These are phyloP conservation scores for Xenops minutus DNA, from an alignment of 2,797 vertebrate species.

Conservation along the genomic window DNA sequence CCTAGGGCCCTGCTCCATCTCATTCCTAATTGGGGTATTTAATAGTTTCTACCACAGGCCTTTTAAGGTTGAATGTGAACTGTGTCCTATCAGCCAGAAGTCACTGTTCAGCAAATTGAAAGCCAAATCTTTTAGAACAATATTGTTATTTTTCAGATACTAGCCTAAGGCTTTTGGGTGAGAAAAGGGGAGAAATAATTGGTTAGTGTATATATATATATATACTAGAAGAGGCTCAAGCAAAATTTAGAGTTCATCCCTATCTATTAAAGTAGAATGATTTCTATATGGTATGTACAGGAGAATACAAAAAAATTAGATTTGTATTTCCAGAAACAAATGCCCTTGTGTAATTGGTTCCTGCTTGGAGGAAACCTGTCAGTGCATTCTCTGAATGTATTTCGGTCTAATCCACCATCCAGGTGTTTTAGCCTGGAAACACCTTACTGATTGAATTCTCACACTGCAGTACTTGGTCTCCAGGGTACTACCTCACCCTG, in stretches of 20 bases:
- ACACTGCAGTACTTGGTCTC: neutral
- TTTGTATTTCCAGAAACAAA: slow-evolving; percentile 20
- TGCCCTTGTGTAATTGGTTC: neutral
- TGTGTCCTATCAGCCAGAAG: slow-evolving; percentile 1
- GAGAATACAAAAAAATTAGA: neutral
- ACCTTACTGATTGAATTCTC: neutral
- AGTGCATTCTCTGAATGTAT: neutral
- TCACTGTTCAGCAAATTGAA: neutral
- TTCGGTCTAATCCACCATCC: neutral
- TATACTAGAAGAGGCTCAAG: neutral
- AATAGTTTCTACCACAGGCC: neutral
- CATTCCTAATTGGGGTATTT: neutral
- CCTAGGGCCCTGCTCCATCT: neutral
- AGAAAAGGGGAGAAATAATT: neutral
- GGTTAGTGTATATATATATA: neutral
- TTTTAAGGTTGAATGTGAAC: neutral
- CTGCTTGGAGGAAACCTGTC: neutral
- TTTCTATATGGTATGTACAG: neutral
- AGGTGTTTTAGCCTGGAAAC: neutral
- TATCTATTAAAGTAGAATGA: neutral
- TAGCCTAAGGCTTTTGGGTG: neutral
- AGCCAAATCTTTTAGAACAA: neutral
- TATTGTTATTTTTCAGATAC: slow-evolving; percentile 1
- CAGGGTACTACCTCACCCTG: neutral
- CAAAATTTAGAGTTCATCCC: neutral